Evolutionary conservation across 2,888 invertebrate species (phyloP).

Genomic region (Anoplius nigerrimus): DNA sequence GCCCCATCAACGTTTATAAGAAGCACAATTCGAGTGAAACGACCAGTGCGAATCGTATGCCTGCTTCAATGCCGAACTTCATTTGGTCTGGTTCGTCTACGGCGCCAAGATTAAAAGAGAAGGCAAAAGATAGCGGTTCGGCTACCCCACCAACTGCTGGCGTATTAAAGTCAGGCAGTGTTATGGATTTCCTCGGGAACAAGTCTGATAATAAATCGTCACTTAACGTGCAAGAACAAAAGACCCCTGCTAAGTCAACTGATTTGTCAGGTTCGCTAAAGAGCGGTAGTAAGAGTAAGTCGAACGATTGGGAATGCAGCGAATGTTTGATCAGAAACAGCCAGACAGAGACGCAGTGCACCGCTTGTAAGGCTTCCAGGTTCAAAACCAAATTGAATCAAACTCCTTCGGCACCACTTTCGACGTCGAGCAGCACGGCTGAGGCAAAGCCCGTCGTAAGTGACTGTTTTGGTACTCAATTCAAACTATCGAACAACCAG

Average conservation of each 20-base stretch:
- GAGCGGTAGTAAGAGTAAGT: not conserved
- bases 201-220: conserved; percentile 22
- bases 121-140: conserved; percentile 44
- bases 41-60: conserved; percentile 20
- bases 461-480: conserved; percentile 57
- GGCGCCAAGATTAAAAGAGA: conserved; percentile 64
- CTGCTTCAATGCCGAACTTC: conserved; percentile 63
- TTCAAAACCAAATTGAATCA: conserved; percentile 32
- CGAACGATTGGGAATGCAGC: conserved; percentile 68
- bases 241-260: not conserved
- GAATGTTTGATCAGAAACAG: conserved; percentile 72
- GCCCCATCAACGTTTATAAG: conserved; percentile 74
- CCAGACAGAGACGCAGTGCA: conserved; percentile 60
- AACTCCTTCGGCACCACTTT: conserved; percentile 20
- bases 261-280: not conserved
- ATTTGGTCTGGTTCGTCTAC: conserved; percentile 64
- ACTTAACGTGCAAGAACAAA: not conserved
- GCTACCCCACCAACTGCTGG: conserved; percentile 44
- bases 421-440: conserved; percentile 20
- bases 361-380: conserved; percentile 67
- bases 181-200: conserved; percentile 73
- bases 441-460: conserved; percentile 30
- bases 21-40: conserved; percentile 42
- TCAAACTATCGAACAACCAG: conserved; percentile 57
- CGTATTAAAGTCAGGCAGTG: conserved; percentile 74